Percentiles rank a stretch among this genome's conserved stretches.
Evolutionary conservation across 2,888 invertebrate species (phyloP).

Genomic region (Notocelia uddmanniana): DNA sequence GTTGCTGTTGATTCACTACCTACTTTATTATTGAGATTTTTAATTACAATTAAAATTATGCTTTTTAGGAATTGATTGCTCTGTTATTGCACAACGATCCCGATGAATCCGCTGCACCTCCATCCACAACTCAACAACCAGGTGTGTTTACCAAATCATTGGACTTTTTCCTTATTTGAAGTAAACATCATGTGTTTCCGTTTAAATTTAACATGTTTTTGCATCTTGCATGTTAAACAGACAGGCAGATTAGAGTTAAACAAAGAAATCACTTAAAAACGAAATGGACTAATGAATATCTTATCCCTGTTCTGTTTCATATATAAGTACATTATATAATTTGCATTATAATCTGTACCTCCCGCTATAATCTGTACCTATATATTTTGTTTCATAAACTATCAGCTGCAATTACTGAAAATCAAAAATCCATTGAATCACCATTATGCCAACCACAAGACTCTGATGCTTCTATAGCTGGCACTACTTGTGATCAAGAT

Average conservation of each 20-base stretch:
- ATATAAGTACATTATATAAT: no score
- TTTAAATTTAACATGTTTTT: background rate
- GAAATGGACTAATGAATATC: no score
- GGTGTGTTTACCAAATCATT: background rate
- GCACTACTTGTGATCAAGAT: background rate
- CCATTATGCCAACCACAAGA: background rate
- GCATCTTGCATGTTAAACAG: background rate
- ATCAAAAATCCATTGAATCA: background rate
- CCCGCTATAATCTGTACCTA: background rate
- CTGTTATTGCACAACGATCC: constrained; percentile 70
- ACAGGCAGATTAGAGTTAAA: no score
- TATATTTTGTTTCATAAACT: background rate
- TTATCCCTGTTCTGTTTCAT: no score
- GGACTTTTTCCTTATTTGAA: background rate
- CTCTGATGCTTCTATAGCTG: background rate
- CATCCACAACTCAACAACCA: constrained; percentile 7
- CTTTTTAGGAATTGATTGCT: constrained; percentile 69
- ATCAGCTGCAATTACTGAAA: background rate
- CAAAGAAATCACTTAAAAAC: background rate
- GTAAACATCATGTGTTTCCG: background rate
- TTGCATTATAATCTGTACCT: no score
- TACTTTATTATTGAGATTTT: background rate
- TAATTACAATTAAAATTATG: background rate
- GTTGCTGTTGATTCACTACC: no score
- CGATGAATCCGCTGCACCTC: constrained; percentile 53